phyloP scores from a whole-genome alignment of 2,113 vertebrate genomes.

The Pipra filicauda region DNA sequence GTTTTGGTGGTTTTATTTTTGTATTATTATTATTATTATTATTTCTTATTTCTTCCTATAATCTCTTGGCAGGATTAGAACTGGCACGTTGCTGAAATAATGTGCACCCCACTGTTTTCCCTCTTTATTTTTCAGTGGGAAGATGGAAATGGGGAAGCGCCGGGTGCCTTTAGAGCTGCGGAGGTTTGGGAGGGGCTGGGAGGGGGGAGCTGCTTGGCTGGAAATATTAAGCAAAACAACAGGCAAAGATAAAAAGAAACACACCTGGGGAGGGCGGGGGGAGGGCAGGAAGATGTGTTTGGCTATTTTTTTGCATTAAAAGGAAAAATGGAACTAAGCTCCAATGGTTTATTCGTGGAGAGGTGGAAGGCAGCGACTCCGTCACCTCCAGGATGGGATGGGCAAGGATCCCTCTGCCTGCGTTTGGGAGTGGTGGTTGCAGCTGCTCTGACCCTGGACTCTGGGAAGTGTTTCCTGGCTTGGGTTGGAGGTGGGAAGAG shows the following conservation, averaged over 20 bases:
- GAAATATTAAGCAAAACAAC: conserved; percentile 4
- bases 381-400: neutral
- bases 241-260: neutral
- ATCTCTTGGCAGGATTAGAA: conserved; percentile 26
- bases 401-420: neutral
- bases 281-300: neutral
- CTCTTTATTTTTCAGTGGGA: neutral
- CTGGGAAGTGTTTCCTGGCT: neutral
- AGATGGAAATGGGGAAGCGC: neutral
- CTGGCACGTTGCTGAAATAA: neutral
- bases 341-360: neutral
- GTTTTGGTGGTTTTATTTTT: conserved; percentile 41
- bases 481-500: neutral
- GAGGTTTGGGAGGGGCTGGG: neutral
- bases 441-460: too few species aligned
- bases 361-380: fast-evolving
- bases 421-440: fast-evolving
- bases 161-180: neutral
- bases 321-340: neutral
- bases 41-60: neutral
- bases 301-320: conserved; percentile 69
- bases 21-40: neutral
- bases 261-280: neutral
- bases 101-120: neutral
- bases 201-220: conserved; percentile 4